Evolutionary conservation across 2,888 invertebrate species (phyloP).

Genomic region (Ichneumoninae sp.): DNA sequence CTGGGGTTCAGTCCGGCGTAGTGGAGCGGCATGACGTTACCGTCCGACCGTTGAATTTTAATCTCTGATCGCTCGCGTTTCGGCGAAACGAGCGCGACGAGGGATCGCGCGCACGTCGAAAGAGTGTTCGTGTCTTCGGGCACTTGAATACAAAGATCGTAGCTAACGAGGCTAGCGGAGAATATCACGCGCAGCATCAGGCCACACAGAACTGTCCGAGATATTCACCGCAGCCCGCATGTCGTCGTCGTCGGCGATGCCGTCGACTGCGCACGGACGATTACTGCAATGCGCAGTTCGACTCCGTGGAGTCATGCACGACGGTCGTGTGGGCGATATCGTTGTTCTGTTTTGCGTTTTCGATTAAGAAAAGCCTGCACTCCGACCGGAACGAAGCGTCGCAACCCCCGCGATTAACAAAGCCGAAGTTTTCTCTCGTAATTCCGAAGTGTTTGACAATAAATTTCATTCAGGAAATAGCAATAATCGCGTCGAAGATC

Average conservation of each 20-base stretch:
- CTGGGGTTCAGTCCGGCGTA: conserved; percentile 63
- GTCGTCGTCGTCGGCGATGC: conserved; percentile 44
- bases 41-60: neutral
- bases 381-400: neutral
- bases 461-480: conserved; percentile 17
- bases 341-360: conserved; percentile 1
- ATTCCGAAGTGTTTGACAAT: neutral
- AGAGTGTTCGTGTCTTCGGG: neutral
- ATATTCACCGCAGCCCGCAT: conserved; percentile 46
- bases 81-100: neutral
- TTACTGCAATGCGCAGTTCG: conserved; percentile 71
- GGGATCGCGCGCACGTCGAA: neutral
- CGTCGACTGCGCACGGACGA: conserved; percentile 68
- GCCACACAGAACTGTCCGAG: conserved; percentile 42
- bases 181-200: conserved; percentile 52
- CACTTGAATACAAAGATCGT: neutral
- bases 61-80: neutral
- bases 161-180: neutral
- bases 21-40: conserved; percentile 47
- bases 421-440: neutral
- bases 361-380: neutral
- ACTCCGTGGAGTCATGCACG: conserved; percentile 60
- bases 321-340: conserved; percentile 42
- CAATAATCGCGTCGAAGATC: neutral
- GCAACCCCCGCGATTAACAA: neutral